Conservation (phyloP, 2,888 invertebrate genomes). For the Drosophila parthenogenetica region DNA sequence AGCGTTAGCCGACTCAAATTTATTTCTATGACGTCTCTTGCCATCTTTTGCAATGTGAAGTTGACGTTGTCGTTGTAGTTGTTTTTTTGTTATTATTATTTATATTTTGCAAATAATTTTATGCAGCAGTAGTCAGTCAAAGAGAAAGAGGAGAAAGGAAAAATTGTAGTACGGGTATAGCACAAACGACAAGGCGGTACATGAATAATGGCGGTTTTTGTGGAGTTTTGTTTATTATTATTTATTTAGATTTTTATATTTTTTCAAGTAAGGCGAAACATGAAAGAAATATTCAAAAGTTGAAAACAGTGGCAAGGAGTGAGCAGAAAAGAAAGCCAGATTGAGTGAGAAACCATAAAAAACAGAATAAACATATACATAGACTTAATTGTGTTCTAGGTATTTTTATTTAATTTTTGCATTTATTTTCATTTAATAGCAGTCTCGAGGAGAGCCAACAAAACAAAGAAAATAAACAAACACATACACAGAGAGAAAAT, state of each 20-base stretch:
- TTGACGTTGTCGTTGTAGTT: conserved; percentile 39
- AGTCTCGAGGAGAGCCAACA: conserved; percentile 37
- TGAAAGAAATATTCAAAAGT: conserved; percentile 69
- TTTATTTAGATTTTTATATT: conserved; percentile 40
- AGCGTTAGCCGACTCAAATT: conserved; percentile 87
- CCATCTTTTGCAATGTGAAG: conserved; percentile 79
- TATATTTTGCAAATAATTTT: conserved; percentile 59
- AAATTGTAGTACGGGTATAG: conserved; percentile 49
- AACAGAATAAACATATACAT: conserved; percentile 40
- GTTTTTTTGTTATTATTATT: conserved; percentile 45
- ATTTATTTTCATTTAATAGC: conserved; percentile 68
- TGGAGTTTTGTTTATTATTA: conserved; percentile 54
- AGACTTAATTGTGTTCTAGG: conserved; percentile 60
- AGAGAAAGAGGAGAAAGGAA: conserved; percentile 21
- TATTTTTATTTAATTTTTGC: conserved; percentile 72
- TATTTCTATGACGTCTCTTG: conserved; percentile 85
- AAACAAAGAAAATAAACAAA: conserved; percentile 23
- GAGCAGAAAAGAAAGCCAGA: conserved; percentile 34
- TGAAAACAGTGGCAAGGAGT: conserved; percentile 33
- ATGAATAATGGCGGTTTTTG: conserved; percentile 57
- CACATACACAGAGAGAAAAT: conserved; percentile 12
- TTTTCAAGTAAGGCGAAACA: conserved; percentile 54
- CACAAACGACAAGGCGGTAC: conserved; percentile 54
- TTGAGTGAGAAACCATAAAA: conserved; percentile 43
- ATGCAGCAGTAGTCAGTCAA: conserved; percentile 71